Evolutionary conservation across 2,113 vertebrate species (phyloP).

Genomic region (Dipodomys spectabilis): DNA sequence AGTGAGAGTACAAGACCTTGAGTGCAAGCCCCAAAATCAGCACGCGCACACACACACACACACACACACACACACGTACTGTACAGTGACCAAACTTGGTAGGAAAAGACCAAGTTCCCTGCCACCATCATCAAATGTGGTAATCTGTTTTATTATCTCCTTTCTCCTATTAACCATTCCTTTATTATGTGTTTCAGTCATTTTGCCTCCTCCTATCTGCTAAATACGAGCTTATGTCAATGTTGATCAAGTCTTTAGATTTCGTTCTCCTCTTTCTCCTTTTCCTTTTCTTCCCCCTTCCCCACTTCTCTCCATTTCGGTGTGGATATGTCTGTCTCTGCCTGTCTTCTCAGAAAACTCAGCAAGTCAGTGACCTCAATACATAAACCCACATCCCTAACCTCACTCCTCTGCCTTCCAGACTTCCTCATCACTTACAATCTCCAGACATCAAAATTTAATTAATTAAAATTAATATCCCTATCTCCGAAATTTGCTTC

Average conservation of each 20-base stretch:
- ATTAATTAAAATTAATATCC: background rate
- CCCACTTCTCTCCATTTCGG: no score
- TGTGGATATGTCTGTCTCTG: background rate
- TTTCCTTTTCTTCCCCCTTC: background rate
- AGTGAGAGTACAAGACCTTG: no score
- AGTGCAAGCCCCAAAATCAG: no score
- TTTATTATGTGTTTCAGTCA: background rate
- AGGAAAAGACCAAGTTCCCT: background rate
- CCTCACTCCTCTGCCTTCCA: background rate
- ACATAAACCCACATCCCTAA: background rate
- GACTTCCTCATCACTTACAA: background rate
- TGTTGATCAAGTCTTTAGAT: background rate
- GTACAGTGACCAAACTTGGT: background rate
- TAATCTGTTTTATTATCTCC: background rate
- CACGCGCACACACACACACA: no score
- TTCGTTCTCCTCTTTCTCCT: no score
- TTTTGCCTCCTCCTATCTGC: background rate
- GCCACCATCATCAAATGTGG: background rate
- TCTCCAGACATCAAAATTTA: background rate
- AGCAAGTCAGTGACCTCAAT: background rate
- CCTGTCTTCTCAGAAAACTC: background rate
- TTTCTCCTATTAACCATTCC: background rate
- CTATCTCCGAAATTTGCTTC: background rate
- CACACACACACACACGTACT: no score
- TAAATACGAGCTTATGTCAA: background rate